Evolutionary conservation across 2,113 vertebrate species (phyloP), one percentile per base, ranked within the genome.

Genomic region (Paracanthobrama guichenoti): DNA sequence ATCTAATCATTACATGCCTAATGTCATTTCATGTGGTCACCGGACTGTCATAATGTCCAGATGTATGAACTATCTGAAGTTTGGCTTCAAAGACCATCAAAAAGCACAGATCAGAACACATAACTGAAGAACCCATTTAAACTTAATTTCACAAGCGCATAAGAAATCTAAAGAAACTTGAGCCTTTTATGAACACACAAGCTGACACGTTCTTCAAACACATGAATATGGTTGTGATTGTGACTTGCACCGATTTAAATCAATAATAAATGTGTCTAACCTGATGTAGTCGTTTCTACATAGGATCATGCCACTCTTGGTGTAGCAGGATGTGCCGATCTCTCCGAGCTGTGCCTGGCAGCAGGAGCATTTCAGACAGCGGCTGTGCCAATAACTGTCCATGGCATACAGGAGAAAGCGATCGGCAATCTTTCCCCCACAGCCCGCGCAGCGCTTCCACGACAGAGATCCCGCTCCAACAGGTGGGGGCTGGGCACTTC

Each of bases 331-430:
- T 26, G 97, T 98, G 90, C 98, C 98, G 87, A 99, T 99, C 93
- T 99, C 98, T 2, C 97, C 98, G 89, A 99, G 96, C 93, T 99
- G 98, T 86, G 97, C 98, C 95, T 99, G 97, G 95, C 98, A 99
- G 95, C 97, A 99, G 85, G 97, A 98, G 90, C 98, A 99, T 94
- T 99, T 98, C 88, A 99, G 96, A 93, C 98, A 99, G 75, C 98
- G 97, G 93, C 97, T 99, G 94, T 99, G 98, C 98, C 98, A 99
- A 93, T 99, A 99, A 95, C 96, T 97, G 95, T 99, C 98, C 97
- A 99, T 99, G 93, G 98, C 96, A 91, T 98, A 99, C 77, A 99
- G 97, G 90, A 99, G 96, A 94, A 99, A 99, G 80, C 98, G 98
- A 93, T 99, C 98, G 3, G 97, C 97, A 89, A 99, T 99, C 93